Percentiles rank a stretch among this genome's conserved stretches.
Conservation (phyloP, 1,140 invertebrate species). For the Ceratoteleas bidentatus region DNA sequence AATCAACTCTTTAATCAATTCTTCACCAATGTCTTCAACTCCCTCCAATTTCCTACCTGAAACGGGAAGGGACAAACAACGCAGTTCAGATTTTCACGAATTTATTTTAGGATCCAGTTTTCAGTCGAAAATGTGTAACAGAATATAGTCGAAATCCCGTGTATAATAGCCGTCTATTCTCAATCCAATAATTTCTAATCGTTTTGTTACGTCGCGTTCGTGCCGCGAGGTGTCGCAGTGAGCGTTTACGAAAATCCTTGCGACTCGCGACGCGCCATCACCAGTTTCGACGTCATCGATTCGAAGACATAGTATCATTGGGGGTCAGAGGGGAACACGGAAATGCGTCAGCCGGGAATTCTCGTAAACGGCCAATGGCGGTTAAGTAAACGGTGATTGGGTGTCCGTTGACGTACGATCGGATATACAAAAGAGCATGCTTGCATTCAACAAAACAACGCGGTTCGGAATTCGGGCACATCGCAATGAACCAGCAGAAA, state of each 20-base stretch:
- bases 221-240: slow-evolving; percentile 28
- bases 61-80: neutral
- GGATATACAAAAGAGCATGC: slow-evolving; percentile 28
- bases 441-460: slow-evolving; percentile 40
- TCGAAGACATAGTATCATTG: slow-evolving; percentile 31
- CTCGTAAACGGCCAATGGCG: slow-evolving; percentile 48
- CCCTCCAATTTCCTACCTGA: no score
- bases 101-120: slow-evolving; percentile 73
- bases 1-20: no score
- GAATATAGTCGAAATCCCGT: slow-evolving; percentile 63
- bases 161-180: slow-evolving; percentile 48
- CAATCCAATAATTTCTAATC: slow-evolving; percentile 38
- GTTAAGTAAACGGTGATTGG: slow-evolving; percentile 50
- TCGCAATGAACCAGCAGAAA: no score
- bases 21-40: no score
- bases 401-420: slow-evolving; percentile 39
- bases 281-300: slow-evolving; percentile 2
- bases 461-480: no score
- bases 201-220: slow-evolving; percentile 16
- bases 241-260: slow-evolving; percentile 57
- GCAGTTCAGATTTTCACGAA: slow-evolving; percentile 67
- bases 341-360: slow-evolving; percentile 44
- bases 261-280: slow-evolving; percentile 23
- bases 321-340: neutral
- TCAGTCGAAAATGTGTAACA: slow-evolving; percentile 70